phyloP scores from a whole-genome alignment of 2,797 vertebrate species.

The Taeniopygia guttata region DNA sequence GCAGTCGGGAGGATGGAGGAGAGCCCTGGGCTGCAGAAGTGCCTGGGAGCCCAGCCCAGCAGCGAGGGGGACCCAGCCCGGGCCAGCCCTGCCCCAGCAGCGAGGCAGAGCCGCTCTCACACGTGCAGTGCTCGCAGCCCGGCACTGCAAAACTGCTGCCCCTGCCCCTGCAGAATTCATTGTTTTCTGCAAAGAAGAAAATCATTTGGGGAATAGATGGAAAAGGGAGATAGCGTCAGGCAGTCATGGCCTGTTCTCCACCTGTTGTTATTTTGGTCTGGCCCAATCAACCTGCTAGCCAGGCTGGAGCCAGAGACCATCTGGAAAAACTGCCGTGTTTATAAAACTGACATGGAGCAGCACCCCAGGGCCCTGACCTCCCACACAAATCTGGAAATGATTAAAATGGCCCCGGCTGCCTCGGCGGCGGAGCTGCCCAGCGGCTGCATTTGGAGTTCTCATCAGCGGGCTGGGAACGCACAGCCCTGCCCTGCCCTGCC shows the following conservation, averaged over 20 bases:
- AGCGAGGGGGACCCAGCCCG: background rate
- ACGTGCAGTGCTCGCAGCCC: background rate
- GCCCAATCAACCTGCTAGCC: slow-evolving; percentile 99
- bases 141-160: background rate
- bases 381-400: slow-evolving; percentile 99
- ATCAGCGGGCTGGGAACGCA: slow-evolving; percentile 62
- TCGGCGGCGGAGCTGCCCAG: slow-evolving; percentile 59
- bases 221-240: slow-evolving; percentile 86
- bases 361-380: slow-evolving; percentile 98
- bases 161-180: slow-evolving; percentile 27
- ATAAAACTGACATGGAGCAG: slow-evolving; percentile 97
- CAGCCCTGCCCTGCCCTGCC: background rate
- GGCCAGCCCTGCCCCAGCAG: rapidly evolving
- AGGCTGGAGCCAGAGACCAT: slow-evolving; percentile 99
- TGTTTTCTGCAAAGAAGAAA: slow-evolving; percentile 52
- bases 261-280: slow-evolving; percentile 95
- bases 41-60: background rate
- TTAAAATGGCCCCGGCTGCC: slow-evolving; percentile 83
- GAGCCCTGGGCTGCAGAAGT: rapidly evolving
- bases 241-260: slow-evolving; percentile 97
- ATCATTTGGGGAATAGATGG: slow-evolving; percentile 67
- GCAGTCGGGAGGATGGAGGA: background rate
- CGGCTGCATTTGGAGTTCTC: slow-evolving; percentile 76
- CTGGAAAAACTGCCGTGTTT: slow-evolving; percentile 99
- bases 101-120: background rate